Evolutionary conservation across 1,140 invertebrate genomes (phyloP).

Genomic region (Akabosia matsudoensis): DNA sequence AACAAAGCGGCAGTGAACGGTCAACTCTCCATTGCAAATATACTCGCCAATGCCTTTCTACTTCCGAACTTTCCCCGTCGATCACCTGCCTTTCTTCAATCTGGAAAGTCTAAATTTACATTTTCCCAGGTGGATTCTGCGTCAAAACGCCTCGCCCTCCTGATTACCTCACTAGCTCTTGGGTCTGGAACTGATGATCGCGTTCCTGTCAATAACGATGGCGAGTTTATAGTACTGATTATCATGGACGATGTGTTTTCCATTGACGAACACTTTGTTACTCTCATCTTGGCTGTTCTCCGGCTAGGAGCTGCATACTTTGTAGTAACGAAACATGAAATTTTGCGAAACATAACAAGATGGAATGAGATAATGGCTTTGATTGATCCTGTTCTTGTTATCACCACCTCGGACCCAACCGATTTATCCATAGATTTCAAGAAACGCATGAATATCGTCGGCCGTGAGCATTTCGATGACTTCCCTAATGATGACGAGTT

Average conservation of each 20-base stretch:
- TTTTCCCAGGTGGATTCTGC: not conserved
- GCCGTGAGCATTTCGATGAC: not conserved
- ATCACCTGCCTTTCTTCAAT: not conserved
- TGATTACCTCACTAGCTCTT: not conserved
- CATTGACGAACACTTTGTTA: not conserved
- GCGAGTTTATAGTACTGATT: not conserved
- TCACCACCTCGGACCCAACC: not conserved
- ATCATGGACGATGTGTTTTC: not conserved
- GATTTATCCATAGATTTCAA: not conserved
- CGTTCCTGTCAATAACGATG: not conserved
- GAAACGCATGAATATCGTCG: not conserved
- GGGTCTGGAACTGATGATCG: not conserved
- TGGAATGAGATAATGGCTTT: not conserved
- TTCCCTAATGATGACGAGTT: not conserved
- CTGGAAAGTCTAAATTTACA: not conserved
- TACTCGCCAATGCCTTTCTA: not conserved
- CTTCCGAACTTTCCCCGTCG: not conserved
- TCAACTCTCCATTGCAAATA: not conserved
- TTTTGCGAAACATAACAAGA: not conserved
- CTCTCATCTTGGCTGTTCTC: not conserved
- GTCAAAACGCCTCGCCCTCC: not conserved
- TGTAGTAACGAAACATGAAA: not conserved
- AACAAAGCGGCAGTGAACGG: not conserved
- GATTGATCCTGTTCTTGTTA: not conserved
- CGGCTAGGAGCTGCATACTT: not conserved